Evolutionary conservation across 2,888 invertebrate species (phyloP).

Genomic region (Caenorhabditis zanzibari): DNA sequence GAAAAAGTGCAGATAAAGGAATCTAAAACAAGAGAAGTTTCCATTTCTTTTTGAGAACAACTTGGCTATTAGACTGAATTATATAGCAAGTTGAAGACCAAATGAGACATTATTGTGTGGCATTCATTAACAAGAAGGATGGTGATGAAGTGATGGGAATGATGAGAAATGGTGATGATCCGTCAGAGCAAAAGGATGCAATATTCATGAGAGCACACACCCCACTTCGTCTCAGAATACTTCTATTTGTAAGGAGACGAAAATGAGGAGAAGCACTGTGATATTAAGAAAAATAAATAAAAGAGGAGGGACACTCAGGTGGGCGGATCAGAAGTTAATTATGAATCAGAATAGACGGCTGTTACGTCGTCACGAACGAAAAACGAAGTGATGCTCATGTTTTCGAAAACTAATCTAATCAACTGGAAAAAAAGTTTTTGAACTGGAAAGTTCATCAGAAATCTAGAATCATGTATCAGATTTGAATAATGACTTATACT

Average conservation of each 20-base stretch:
- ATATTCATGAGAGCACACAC: slow-evolving; percentile 59
- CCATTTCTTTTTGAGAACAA: slow-evolving; percentile 1
- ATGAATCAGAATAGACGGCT: slow-evolving; percentile 11
- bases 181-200: slow-evolving; percentile 44
- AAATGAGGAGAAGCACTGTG: slow-evolving; percentile 21
- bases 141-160: slow-evolving; percentile 29
- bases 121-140: slow-evolving; percentile 7
- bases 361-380: background rate
- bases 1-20: slow-evolving; percentile 8
- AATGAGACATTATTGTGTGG: background rate
- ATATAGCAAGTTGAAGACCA: background rate
- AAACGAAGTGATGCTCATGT: background rate
- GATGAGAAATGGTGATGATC: slow-evolving; percentile 48
- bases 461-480: too few relatives aligned
- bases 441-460: too few relatives aligned
- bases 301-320: slow-evolving; percentile 24
- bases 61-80: slow-evolving; percentile 9
- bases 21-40: slow-evolving; percentile 1
- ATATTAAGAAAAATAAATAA: slow-evolving; percentile 7
- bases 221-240: slow-evolving; percentile 35
- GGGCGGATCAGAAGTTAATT: slow-evolving; percentile 43
- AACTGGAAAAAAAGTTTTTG: background rate
- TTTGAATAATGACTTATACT: too few relatives aligned
- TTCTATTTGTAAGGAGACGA: slow-evolving; percentile 23
- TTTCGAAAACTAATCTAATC: background rate